phyloP scores from a whole-genome alignment of 2,113 vertebrate genomes.

The Microcebus ravelobensis region DNA sequence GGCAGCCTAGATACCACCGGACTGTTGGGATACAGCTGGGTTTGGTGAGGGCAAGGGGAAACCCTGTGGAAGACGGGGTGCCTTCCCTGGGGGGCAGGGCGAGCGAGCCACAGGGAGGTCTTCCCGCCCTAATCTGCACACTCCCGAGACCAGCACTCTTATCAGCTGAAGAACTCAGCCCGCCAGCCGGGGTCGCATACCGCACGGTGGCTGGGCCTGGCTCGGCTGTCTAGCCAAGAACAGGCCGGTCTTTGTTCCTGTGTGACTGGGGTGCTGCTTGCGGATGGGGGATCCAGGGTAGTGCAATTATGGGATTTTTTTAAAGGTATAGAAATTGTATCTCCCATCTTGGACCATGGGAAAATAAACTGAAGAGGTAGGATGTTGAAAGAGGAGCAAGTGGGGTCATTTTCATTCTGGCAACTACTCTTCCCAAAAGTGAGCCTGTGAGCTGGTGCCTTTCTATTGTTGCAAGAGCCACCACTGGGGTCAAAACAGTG shows the following conservation, averaged over 20 bases:
- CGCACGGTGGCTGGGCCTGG: conserved; percentile 66
- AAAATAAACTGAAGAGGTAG: conserved; percentile 51
- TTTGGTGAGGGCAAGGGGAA: conserved; percentile 59
- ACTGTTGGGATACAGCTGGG: conserved; percentile 33
- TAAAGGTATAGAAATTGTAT: conserved; percentile 77
- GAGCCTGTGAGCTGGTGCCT: neutral
- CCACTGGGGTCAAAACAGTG: fast-evolving
- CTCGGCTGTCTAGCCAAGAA: conserved; percentile 74
- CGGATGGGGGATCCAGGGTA: conserved; percentile 31
- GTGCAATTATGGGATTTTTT: conserved; percentile 72
- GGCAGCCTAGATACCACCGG: neutral
- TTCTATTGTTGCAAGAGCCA: neutral
- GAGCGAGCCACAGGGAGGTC: conserved; percentile 36
- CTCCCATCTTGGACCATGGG: conserved; percentile 55
- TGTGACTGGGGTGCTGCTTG: conserved; percentile 15
- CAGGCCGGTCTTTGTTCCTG: conserved; percentile 77
- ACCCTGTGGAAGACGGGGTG: neutral
- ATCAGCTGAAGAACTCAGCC: conserved; percentile 73
- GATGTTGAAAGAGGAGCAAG: conserved; percentile 35
- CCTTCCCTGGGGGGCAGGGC: neutral
- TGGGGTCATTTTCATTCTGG: conserved; percentile 17
- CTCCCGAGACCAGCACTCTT: conserved; percentile 49
- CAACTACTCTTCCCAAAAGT: neutral
- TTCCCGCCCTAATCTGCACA: conserved; percentile 8
- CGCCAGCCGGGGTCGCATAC: conserved; percentile 66